Base-by-base conservation (phyloP, 2,797 vertebrate genomes). In the Buceros bicornis region DNA sequence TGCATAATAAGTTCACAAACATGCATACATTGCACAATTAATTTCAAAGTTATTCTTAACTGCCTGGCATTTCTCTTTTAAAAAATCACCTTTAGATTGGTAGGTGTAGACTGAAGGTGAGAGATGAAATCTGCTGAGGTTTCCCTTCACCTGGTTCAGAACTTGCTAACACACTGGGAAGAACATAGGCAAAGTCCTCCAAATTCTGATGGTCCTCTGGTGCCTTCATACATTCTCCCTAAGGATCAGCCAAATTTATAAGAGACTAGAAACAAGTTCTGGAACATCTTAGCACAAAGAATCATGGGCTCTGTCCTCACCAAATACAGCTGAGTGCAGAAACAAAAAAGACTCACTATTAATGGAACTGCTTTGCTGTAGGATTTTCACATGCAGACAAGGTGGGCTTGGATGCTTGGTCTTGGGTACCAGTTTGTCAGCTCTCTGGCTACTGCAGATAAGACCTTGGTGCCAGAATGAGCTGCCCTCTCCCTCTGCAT, bases 371-470 rank as follows among this genome's bases (percentile, higher is more conserved):
- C 42, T 82, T 83, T 87, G 43, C 50, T 67, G 9, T 21, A 24
- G 77, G 29, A 64, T 58, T 35, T 24, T 80, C 0, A 0, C 25
- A 10, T 21, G 29, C 3, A 2, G 74, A 37, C 64, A 61, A 57
- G 78, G 87, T 82, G 69, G 53, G 65, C 83, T 45, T 64, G 67
- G 28, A 25, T 85, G 8, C 26, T 70, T 0, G 0, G 18, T 56
- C 22, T 77, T 11, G 16, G 24, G 13, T 94, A 66, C 64, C 71
- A 45, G 57, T 77, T 40, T 2, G 0, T 81, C 62, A 82, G 22
- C 51, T 87, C 2, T 3, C 87, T 92, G 93, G 37, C 53, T 91
- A n/a, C 26, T 35, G 47, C 64, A 92, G 89, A 93, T 85, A 91
- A 95, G 76, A 80, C 53, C n/a, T 57, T 33, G 20, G 45, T 54